Conservation (phyloP, 2,113 vertebrate species). For the Chamaea fasciata region DNA sequence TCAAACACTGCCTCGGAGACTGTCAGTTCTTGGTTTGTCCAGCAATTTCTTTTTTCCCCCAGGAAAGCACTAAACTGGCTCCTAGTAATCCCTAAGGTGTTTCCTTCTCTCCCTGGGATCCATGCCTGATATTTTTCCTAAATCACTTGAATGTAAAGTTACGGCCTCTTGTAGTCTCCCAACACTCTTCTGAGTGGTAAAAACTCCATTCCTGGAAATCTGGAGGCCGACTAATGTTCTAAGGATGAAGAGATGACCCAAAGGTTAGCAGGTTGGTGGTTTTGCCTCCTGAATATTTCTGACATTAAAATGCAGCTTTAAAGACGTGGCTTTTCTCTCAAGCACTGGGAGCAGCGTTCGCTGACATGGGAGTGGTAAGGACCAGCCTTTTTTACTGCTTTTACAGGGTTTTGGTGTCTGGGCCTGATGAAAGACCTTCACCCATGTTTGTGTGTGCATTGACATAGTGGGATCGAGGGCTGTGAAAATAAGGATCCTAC, state of each 20-base stretch:
- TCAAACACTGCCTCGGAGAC: neutral
- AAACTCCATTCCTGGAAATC: neutral
- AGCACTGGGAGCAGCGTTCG: neutral
- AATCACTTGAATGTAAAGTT: neutral
- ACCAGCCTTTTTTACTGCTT: neutral
- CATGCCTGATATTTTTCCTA: neutral
- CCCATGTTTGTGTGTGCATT: neutral
- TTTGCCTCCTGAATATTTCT: neutral
- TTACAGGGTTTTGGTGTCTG: neutral
- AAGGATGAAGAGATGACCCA: neutral
- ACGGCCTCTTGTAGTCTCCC: neutral
- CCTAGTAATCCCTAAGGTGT: neutral
- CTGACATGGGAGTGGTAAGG: neutral
- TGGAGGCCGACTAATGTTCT: neutral
- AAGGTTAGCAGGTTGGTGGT: neutral
- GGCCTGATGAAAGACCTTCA: neutral
- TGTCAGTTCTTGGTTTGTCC: neutral
- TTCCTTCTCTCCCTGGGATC: neutral
- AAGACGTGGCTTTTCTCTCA: accelerated
- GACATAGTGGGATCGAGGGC: neutral
- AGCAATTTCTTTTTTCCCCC: neutral
- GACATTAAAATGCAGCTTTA: neutral
- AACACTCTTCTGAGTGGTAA: neutral
- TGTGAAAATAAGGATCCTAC: neutral
- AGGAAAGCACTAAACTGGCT: neutral